Percentiles rank a stretch among this genome's conserved stretches.
phyloP scores from a whole-genome alignment of 2,797 vertebrate genomes.

The Clarias platycephalus region DNA sequence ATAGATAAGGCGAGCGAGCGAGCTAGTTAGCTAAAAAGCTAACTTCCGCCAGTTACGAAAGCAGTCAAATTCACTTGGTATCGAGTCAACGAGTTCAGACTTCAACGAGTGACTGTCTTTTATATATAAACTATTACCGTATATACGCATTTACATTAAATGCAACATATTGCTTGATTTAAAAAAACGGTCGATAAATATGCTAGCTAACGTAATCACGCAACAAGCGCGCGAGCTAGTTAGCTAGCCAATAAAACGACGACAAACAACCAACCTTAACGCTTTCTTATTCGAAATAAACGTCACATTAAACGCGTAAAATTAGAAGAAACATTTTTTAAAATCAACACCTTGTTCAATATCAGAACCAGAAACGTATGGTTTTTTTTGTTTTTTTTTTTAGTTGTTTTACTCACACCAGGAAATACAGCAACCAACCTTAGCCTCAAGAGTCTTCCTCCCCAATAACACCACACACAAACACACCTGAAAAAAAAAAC shows the following conservation, averaged over 20 bases:
- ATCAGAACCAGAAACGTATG: neutral
- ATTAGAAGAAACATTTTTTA: neutral
- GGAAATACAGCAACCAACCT: conserved; percentile 43
- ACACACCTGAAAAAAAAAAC: neutral
- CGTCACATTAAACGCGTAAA: no score
- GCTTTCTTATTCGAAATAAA: neutral
- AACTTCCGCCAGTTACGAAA: conserved; percentile 15
- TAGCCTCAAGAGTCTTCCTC: conserved; percentile 24
- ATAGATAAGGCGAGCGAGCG: conserved; percentile 26
- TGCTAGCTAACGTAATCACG: neutral
- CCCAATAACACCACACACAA: conserved; percentile 30
- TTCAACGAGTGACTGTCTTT: neutral
- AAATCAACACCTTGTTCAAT: no score
- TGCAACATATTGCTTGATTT: neutral
- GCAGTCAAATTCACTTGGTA: neutral
- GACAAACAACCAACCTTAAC: neutral
- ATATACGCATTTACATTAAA: neutral
- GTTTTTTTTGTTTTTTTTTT: no score
- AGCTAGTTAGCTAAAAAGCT: neutral
- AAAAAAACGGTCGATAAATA: neutral
- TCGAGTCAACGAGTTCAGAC: neutral
- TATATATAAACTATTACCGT: neutral
- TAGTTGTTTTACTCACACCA: neutral
- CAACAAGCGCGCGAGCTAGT: neutral
- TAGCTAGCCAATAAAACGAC: neutral